Evolutionary conservation across 2,888 invertebrate species (phyloP).

Genomic region (Cryptocheilus praepositus): DNA sequence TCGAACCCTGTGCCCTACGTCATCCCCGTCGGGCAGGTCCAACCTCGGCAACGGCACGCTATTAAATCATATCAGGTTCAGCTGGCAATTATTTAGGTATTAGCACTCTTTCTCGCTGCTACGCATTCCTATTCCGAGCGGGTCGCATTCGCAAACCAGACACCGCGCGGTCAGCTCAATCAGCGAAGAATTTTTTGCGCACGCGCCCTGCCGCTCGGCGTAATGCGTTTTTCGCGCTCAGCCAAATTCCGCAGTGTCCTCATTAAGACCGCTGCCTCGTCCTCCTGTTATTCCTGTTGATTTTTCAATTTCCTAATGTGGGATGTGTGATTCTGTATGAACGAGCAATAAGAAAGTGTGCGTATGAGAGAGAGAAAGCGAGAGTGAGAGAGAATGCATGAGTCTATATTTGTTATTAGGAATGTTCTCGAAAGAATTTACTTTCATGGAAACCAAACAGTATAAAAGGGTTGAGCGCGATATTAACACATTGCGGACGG

Average conservation of each 20-base stretch:
- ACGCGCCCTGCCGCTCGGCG: slow-evolving; percentile 19
- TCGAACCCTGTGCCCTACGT: slow-evolving; percentile 5
- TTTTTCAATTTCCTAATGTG: too few relatives aligned
- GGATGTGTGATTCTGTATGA: too few relatives aligned
- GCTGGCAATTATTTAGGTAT: slow-evolving; percentile 70
- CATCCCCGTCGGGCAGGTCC: neutral
- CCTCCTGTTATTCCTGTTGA: too few relatives aligned
- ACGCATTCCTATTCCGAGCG: slow-evolving; percentile 37
- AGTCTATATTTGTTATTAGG: too few relatives aligned
- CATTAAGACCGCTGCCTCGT: slow-evolving; percentile 20
- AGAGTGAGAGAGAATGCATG: too few relatives aligned
- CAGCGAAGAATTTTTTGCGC: slow-evolving; percentile 29
- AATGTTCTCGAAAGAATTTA: too few relatives aligned
- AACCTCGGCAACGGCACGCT: slow-evolving; percentile 37
- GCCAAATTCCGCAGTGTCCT: slow-evolving; percentile 23
- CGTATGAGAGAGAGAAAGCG: too few relatives aligned
- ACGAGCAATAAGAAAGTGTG: too few relatives aligned
- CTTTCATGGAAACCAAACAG: too few relatives aligned
- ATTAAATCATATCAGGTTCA: slow-evolving; percentile 70
- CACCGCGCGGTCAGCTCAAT: slow-evolving; percentile 13
- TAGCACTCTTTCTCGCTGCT: slow-evolving; percentile 57
- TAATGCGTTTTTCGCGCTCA: slow-evolving; percentile 42
- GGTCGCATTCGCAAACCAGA: neutral
- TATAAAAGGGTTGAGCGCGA: too few relatives aligned
- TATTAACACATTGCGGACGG: too few relatives aligned